These are phyloP conservation scores for Hymenopus coronatus DNA, from an alignment of 2,888 invertebrate genomes.

Conservation along the genomic window DNA sequence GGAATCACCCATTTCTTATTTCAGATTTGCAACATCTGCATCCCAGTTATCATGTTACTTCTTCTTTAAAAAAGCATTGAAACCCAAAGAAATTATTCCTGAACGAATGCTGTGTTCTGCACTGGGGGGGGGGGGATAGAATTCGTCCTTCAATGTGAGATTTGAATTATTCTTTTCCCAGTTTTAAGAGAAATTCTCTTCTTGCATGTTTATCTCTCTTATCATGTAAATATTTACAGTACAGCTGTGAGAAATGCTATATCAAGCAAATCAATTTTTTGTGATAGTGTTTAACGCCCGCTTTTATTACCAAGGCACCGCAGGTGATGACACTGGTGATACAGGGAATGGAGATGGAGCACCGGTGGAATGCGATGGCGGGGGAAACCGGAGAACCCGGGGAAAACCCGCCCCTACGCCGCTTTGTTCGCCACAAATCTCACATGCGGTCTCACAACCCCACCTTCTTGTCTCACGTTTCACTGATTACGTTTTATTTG, in stretches of 20 bases:
- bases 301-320: no score
- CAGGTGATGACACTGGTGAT: no score
- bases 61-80: background rate
- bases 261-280: background rate
- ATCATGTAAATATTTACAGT: background rate
- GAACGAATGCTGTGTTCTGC: background rate
- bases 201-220: background rate
- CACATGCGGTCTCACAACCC: no score
- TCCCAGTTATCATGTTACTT: background rate
- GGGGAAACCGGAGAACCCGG: no score
- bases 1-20: background rate
- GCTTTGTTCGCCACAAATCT: no score
- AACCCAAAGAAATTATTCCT: background rate
- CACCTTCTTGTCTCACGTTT: no score
- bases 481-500: no score
- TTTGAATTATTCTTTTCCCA: background rate
- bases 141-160: background rate
- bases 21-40: background rate
- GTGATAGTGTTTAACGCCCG: no score
- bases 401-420: no score
- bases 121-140: no score
- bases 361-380: no score
- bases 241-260: background rate
- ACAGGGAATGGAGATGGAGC: no score
- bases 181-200: background rate